Evolutionary conservation across 2,888 invertebrate species (phyloP).

Genomic region (Tetrapedia diversipes): DNA sequence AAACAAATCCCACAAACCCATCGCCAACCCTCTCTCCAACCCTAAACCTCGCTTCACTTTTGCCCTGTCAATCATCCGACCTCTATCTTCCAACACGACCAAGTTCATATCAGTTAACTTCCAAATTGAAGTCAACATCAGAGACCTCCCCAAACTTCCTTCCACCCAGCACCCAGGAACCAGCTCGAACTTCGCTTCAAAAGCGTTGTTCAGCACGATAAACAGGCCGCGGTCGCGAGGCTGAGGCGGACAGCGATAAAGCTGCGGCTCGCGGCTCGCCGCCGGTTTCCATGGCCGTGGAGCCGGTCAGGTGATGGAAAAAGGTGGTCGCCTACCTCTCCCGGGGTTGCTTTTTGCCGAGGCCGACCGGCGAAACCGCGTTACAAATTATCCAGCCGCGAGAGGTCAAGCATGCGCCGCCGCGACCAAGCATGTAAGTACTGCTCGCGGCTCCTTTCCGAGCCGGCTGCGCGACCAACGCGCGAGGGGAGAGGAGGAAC

Average conservation of each 20-base stretch:
- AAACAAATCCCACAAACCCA: too few species aligned
- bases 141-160: too few species aligned
- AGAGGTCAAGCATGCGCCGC: conserved; percentile 62
- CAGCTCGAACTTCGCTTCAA: neutral
- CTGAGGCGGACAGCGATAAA: conserved; percentile 33
- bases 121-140: too few species aligned
- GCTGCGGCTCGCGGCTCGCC: conserved; percentile 32
- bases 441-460: conserved; percentile 42
- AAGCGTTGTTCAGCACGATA: conserved; percentile 29
- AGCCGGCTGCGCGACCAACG: conserved; percentile 30
- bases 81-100: too few species aligned
- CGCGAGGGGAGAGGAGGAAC: conserved; percentile 17
- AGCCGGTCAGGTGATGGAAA: conserved; percentile 45
- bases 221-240: conserved; percentile 16
- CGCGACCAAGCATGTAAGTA: too few species aligned
- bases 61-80: too few species aligned
- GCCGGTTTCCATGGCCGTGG: conserved; percentile 29
- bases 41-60: too few species aligned
- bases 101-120: too few species aligned
- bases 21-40: too few species aligned
- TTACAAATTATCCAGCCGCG: conserved; percentile 71
- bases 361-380: conserved; percentile 66
- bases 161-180: too few species aligned
- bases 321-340: conserved; percentile 34
- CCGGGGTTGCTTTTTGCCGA: conserved; percentile 63